Percentiles rank a stretch among this genome's conserved stretches.
Conservation (phyloP, 1,140 invertebrate genomes). For the Atopsyche davidsoni region DNA sequence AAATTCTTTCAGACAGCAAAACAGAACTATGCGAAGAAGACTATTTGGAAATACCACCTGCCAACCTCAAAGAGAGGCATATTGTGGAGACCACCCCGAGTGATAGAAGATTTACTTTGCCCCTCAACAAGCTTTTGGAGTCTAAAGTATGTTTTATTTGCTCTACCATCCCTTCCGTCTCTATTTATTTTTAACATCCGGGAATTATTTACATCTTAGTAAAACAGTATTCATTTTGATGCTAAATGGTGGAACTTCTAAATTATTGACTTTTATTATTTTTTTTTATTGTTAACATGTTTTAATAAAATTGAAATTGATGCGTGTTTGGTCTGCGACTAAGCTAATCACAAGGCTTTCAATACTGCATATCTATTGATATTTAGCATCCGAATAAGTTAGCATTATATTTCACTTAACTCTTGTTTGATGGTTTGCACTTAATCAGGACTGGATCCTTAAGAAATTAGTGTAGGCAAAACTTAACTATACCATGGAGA, state of each 20-base stretch:
- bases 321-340: no score
- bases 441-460: no score
- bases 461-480: no score
- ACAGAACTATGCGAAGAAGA: constrained; percentile 1
- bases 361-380: no score
- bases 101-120: constrained; percentile 17
- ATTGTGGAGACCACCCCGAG: neutral
- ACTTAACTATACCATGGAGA: no score
- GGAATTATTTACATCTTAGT: neutral
- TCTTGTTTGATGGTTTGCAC: no score
- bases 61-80: neutral
- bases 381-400: no score
- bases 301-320: neutral
- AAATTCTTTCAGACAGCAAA: constrained; percentile 16
- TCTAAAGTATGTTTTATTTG: constrained; percentile 19
- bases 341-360: no score
- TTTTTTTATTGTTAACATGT: neutral
- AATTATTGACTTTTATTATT: no score
- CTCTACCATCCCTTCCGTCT: neutral
- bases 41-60: neutral
- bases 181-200: constrained; percentile 3
- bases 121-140: constrained; percentile 25
- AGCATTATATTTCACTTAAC: no score
- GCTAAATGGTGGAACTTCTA: no score
- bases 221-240: no score